A percentile compares a stretch with the other conserved stretches of the same genome.
These are phyloP conservation scores for Kryptopterus vitreolus DNA, from an alignment of 2,797 vertebrate species.

Conservation along the genomic window DNA sequence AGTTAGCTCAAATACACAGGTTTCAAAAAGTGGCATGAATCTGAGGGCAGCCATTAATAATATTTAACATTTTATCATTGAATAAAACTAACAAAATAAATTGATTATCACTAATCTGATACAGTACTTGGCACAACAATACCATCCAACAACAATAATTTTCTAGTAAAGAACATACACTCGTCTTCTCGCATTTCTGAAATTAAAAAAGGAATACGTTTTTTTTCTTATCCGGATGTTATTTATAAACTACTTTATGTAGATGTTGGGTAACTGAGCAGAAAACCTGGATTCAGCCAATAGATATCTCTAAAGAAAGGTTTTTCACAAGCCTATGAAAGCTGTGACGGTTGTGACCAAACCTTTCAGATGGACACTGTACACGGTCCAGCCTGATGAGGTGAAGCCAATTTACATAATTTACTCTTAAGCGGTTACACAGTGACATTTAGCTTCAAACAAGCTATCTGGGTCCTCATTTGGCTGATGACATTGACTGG, in stretches of 20 bases:
- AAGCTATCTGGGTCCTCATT: neutral
- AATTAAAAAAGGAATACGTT: neutral
- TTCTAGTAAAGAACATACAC: neutral
- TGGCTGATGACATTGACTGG: too few species aligned
- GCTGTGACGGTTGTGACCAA: too few species aligned
- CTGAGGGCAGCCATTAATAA: too few species aligned
- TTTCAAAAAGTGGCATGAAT: neutral
- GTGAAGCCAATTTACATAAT: neutral
- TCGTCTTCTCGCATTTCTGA: neutral
- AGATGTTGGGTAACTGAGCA: neutral
- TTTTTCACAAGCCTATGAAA: neutral
- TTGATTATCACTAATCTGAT: neutral
- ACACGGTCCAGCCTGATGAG: neutral
- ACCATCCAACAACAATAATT: slow-evolving; percentile 1
- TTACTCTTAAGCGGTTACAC: neutral
- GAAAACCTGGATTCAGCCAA: neutral
- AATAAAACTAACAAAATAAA: neutral
- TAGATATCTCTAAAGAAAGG: neutral
- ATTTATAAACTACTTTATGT: neutral
- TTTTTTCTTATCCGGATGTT: neutral
- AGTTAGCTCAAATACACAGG: neutral
- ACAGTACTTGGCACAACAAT: neutral
- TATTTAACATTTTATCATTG: neutral
- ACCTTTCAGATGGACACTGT: neutral
- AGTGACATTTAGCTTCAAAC: neutral